A percentile compares a stretch with the other conserved stretches of the same genome.
Evolutionary conservation across 2,113 vertebrate species (phyloP).

Genomic region (Catharus fuscescens): DNA sequence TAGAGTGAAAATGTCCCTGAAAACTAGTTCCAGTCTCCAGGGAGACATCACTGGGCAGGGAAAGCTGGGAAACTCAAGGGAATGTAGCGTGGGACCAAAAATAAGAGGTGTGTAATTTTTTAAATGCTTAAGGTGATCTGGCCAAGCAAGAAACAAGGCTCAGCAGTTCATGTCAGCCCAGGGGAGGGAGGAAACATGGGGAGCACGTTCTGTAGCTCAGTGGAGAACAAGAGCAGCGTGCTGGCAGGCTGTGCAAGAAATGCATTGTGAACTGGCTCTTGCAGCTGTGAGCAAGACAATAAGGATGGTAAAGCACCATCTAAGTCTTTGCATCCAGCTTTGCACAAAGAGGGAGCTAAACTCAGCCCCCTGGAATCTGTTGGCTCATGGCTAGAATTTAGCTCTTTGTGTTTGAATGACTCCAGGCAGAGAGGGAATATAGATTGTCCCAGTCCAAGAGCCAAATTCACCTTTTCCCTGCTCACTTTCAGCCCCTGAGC

Average conservation of each 20-base stretch:
- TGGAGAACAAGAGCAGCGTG: neutral
- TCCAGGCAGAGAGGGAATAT: neutral
- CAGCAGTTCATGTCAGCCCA: neutral
- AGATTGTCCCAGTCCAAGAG: neutral
- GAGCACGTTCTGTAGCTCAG: neutral
- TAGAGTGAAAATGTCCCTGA: conserved; percentile 51
- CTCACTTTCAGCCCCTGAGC: neutral
- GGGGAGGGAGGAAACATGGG: neutral
- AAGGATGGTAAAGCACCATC: conserved; percentile 32
- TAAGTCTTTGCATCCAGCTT: conserved; percentile 1
- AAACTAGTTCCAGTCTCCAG: conserved; percentile 31
- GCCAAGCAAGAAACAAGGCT: conserved; percentile 35
- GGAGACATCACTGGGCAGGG: conserved; percentile 30
- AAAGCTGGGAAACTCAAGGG: conserved; percentile 42
- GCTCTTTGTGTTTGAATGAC: neutral
- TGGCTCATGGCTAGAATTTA: conserved; percentile 26
- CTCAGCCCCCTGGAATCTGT: neutral
- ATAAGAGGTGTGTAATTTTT: neutral
- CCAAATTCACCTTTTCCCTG: neutral
- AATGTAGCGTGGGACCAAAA: conserved; percentile 4
- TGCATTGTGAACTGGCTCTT: conserved; percentile 33
- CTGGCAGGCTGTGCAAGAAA: conserved; percentile 45
- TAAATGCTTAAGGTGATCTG: conserved; percentile 22
- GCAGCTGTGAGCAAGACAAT: conserved; percentile 56
- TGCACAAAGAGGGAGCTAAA: conserved; percentile 31